A percentile compares a stretch with the other conserved stretches of the same genome.
Evolutionary conservation across 2,113 vertebrate species (phyloP).

Genomic region (Parotia lawesii): DNA sequence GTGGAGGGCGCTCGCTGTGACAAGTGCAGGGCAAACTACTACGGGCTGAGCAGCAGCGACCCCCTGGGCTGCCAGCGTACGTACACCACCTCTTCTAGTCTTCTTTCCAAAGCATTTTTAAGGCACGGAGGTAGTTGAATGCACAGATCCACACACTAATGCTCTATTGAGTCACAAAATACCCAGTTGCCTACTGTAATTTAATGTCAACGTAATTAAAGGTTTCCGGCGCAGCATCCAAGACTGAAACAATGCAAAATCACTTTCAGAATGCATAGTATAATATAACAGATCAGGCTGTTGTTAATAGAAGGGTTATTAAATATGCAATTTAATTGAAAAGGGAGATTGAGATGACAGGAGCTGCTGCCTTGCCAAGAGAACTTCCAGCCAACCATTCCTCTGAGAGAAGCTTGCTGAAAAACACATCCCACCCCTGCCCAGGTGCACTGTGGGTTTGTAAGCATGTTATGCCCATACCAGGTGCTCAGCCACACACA

Average conservation of each 20-base stretch:
- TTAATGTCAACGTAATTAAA: not conserved
- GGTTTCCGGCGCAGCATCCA: not conserved
- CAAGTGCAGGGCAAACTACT: constrained; percentile 77
- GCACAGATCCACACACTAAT: not conserved
- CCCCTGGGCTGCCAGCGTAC: constrained; percentile 79
- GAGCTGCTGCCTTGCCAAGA: not conserved
- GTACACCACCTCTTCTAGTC: not conserved
- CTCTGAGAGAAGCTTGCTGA: not conserved
- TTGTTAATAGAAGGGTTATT: not conserved
- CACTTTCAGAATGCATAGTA: not conserved
- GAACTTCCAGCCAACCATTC: not conserved
- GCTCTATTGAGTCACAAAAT: not conserved
- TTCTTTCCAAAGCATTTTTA: not conserved
- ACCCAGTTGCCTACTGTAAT: not conserved
- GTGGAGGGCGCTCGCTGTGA: constrained; percentile 81
- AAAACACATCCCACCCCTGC: not conserved
- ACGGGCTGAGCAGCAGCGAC: constrained; percentile 66
- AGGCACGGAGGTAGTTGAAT: not conserved
- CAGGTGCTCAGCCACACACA: not conserved
- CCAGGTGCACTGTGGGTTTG: not conserved
- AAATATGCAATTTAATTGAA: not conserved
- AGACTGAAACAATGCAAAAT: not conserved
- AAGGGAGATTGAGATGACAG: not conserved
- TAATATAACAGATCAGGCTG: not conserved
- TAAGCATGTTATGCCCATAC: fast-evolving